Conservation (phyloP, 2,888 invertebrate genomes). For the Dioctria rufipes region DNA sequence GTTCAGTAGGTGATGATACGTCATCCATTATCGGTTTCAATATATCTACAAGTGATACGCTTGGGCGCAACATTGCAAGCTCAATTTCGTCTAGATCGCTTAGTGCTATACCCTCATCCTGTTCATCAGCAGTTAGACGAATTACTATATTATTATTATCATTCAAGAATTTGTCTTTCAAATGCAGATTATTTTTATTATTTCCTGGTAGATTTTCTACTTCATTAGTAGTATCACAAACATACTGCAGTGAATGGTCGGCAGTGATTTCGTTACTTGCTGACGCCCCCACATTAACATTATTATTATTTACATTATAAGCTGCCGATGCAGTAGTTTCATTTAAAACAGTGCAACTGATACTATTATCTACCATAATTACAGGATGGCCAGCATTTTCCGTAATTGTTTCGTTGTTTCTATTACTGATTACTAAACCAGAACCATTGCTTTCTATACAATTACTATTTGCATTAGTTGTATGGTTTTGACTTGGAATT, state of each 20-base stretch:
- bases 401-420: too few species aligned
- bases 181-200: neutral
- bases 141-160: slow-evolving; percentile 56
- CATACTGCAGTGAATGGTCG: neutral
- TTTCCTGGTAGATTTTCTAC: too few species aligned
- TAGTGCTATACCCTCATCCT: slow-evolving; percentile 67
- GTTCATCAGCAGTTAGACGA: slow-evolving; percentile 59
- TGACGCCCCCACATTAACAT: too few species aligned
- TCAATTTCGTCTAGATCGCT: slow-evolving; percentile 67
- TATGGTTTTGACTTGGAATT: too few species aligned
- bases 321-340: neutral
- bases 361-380: too few species aligned
- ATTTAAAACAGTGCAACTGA: too few species aligned
- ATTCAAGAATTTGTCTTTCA: slow-evolving; percentile 6
- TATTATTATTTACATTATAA: neutral
- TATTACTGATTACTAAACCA: too few species aligned
- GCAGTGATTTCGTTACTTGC: too few species aligned
- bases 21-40: slow-evolving; percentile 59
- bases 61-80: slow-evolving; percentile 64
- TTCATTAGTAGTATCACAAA: neutral
- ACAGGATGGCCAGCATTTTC: too few species aligned
- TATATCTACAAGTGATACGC: slow-evolving; percentile 64
- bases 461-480: too few species aligned
- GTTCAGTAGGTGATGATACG: neutral
- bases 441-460: too few species aligned